A percentile compares a stretch with the other conserved stretches of the same genome.
phyloP scores from a whole-genome alignment of 2,797 vertebrate species.

The Thamnophis elegans region DNA sequence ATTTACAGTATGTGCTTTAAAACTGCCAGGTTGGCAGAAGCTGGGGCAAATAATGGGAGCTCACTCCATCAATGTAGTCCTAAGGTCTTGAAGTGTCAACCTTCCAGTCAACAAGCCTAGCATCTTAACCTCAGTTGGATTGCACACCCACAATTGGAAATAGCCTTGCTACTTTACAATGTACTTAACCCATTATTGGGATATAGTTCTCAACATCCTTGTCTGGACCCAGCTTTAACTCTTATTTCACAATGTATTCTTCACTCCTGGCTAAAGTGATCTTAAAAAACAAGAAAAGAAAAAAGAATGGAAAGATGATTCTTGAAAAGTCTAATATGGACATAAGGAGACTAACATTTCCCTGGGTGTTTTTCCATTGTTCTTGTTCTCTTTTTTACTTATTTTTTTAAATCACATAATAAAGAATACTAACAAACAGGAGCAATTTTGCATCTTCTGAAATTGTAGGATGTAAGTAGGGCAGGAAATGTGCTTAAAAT shows the following conservation, averaged over 20 bases:
- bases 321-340: background rate
- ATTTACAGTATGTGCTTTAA: background rate
- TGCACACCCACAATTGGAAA: background rate
- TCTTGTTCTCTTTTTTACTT: background rate
- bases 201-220: background rate
- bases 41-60: background rate
- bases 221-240: background rate
- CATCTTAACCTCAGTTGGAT: background rate
- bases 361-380: background rate
- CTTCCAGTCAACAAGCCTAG: background rate
- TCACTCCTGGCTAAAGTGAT: background rate
- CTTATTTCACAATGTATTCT: background rate
- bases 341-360: background rate
- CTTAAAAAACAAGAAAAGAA: background rate
- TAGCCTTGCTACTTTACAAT: background rate
- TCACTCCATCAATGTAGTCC: background rate
- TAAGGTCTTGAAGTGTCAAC: background rate
- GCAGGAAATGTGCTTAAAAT: slow-evolving; percentile 48
- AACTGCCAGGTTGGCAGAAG: background rate
- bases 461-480: background rate
- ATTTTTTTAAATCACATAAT: background rate
- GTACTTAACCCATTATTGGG: background rate
- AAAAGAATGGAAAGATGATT: background rate
- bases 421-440: background rate
- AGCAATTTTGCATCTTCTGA: background rate